Evolutionary conservation across 2,113 vertebrate species (phyloP).

Genomic region (Lynx canadensis): DNA sequence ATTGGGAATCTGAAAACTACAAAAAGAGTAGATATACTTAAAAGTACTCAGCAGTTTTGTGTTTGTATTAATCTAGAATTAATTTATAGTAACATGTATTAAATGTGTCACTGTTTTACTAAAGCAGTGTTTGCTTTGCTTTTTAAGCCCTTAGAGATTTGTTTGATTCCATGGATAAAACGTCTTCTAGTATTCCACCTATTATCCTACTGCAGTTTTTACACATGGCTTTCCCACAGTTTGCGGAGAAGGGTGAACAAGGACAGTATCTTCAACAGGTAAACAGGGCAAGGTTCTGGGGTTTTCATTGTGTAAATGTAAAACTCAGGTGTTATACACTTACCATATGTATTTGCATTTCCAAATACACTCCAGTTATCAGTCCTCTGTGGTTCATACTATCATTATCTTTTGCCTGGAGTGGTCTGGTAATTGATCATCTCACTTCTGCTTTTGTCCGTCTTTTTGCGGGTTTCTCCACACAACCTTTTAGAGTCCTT

Average conservation of each 20-base stretch:
- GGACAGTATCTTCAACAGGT: conserved; percentile 99
- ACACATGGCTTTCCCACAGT: conserved; percentile 99
- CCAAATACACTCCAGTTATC: neutral
- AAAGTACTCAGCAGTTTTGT: neutral
- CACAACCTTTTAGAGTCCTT: neutral
- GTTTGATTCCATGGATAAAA: conserved; percentile 99
- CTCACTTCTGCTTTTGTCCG: neutral
- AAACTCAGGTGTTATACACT: neutral
- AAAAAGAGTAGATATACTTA: neutral
- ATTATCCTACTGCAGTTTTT: conserved; percentile 99
- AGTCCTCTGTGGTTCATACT: neutral
- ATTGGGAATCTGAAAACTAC: conserved; percentile 3
- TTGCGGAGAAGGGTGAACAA: conserved; percentile 99
- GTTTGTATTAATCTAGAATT: neutral
- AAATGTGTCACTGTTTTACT: conserved; percentile 72
- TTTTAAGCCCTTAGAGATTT: conserved; percentile 96
- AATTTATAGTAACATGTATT: conserved; percentile 61
- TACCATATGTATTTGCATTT: neutral
- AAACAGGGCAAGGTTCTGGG: conserved; percentile 22
- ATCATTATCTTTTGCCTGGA: neutral
- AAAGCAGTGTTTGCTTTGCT: conserved; percentile 78
- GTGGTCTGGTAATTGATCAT: neutral
- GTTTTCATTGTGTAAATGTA: conserved; percentile 22
- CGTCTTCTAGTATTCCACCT: conserved; percentile 97
- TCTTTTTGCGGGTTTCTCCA: neutral